Evolutionary conservation across 1,140 invertebrate species (phyloP).

Genomic region (Atta colombica): DNA sequence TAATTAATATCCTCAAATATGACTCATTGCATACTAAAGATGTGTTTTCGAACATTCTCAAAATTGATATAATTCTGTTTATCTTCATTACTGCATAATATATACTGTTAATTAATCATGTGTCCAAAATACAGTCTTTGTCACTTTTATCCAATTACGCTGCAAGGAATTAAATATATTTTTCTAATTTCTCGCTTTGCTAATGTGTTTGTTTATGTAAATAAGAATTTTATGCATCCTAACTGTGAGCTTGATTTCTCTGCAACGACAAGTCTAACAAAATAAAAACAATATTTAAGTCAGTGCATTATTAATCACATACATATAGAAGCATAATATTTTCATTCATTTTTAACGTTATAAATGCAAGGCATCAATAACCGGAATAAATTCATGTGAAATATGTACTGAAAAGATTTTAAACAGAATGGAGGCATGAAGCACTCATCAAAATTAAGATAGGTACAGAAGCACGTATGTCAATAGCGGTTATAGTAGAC

Average conservation of each 20-base stretch:
- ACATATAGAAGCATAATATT: not conserved
- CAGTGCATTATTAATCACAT: not conserved
- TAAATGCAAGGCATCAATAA: not conserved
- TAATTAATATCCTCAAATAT: not conserved
- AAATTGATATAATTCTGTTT: not conserved
- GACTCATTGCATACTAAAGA: not conserved
- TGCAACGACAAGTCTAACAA: conserved; percentile 3
- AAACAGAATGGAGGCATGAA: not conserved
- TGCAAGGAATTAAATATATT: not conserved
- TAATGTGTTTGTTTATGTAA: not conserved
- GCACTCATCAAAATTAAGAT: not conserved
- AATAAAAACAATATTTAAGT: not conserved
- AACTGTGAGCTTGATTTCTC: not conserved
- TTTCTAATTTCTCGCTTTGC: not conserved
- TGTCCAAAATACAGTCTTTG: conserved; percentile 4
- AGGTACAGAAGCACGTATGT: not conserved
- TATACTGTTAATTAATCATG: not conserved
- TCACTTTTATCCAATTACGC: not conserved
- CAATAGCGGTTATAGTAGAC: not conserved
- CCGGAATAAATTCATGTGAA: not conserved
- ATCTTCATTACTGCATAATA: not conserved
- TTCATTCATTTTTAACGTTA: not conserved
- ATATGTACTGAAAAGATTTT: not conserved
- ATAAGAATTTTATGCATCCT: not conserved
- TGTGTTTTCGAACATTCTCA: not conserved